Evolutionary conservation across 2,113 vertebrate species (phyloP), one percentile per base, ranked within the genome.

Genomic region (Alethe diademata): DNA sequence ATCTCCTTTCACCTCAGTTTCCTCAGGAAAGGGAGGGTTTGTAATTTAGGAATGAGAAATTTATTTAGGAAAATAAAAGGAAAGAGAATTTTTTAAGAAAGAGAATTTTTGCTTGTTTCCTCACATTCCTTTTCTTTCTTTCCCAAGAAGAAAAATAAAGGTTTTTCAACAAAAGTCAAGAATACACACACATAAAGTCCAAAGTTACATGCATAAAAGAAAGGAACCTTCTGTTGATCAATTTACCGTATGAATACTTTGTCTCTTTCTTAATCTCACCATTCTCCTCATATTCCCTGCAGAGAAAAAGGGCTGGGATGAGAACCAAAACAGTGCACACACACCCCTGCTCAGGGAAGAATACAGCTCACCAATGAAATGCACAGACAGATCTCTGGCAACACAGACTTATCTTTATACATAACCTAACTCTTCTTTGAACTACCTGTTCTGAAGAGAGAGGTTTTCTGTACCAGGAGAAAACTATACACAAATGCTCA

Each of bases 191-290:
- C 16, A 42, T 9, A 19, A 91, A 75, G 26, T 38, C 48, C 13
- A 24, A 85, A 81, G 50, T 66, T 35, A 73, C 4, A 35, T 14
- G 17, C 35, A 18, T n/a, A 61, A 82, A 79, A 67, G 7, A 64
- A 65, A 80, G 12, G 11, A 16, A 33, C 24, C 76, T 85, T 89
- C 53, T 51, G 19, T 43, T 61, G 22, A 74, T 80, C 38, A 74
- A 98, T 99, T 99, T 97, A 99, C 99, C 99, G 94, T 99, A 99
- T 8, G 97, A 98, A 93, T 99, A 99, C 6, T 97, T 99, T 2
- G 98, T 99, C 96, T 99, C 99, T 7, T 98, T 99, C 96, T 99
- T 99, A 87, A 97, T 98, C 96, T 99, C 98, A 25, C 98, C 99
- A 0, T 98, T 92, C 90, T 99, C 99, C 42, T 98, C 97, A 86